Conservation (phyloP, 2,797 vertebrate species). For the Acomys russatus region DNA sequence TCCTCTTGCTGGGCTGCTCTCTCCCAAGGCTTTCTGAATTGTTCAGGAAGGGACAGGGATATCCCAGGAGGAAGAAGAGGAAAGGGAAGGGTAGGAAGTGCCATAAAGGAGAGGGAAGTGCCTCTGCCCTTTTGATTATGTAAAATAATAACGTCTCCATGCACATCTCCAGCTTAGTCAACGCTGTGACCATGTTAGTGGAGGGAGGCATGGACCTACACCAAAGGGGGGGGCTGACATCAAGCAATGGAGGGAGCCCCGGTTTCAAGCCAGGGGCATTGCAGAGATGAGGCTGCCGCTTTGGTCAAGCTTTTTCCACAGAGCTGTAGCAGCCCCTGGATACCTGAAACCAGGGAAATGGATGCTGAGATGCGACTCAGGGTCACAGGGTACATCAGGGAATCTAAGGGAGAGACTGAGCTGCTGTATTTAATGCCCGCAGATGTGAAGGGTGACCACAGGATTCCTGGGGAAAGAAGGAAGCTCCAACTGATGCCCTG, state of each 20-base stretch:
- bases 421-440: neutral
- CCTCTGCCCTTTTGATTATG: neutral
- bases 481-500: too few species aligned
- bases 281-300: neutral
- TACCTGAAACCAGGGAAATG: neutral
- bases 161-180: neutral
- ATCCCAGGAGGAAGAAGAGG: neutral
- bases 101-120: neutral
- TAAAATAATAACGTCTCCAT: neutral
- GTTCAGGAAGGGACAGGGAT: neutral
- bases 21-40: neutral
- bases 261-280: neutral
- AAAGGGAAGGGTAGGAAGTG: neutral
- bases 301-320: too few species aligned
- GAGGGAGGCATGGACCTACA: neutral
- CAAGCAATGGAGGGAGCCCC: neutral
- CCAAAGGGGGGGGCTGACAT: neutral
- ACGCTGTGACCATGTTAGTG: neutral
- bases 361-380: neutral
- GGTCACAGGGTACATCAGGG: neutral
- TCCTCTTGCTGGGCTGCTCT: neutral
- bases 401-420: neutral
- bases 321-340: neutral
- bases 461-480: neutral
- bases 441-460: neutral